Evolutionary conservation across 2,888 invertebrate species (phyloP).

Genomic region (Torymus texanus): DNA sequence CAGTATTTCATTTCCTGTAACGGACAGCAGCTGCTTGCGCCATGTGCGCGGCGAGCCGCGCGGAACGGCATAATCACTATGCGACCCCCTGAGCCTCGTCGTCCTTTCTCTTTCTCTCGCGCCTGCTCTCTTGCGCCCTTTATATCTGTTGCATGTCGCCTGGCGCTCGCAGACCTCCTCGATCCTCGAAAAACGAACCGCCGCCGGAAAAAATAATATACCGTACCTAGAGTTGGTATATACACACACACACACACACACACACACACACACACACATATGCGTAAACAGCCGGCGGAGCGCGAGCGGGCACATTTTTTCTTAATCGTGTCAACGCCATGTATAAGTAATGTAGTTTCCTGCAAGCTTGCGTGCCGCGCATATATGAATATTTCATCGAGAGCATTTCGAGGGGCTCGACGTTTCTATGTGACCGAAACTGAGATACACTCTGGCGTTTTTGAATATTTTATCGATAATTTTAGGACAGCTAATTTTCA

Average conservation of each 20-base stretch:
- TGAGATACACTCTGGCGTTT: neutral
- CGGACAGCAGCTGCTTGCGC: constrained; percentile 69
- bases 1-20: constrained; percentile 69
- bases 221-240: neutral
- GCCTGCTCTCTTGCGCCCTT: constrained; percentile 37
- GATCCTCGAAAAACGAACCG: constrained; percentile 11
- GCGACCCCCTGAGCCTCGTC: constrained; percentile 5
- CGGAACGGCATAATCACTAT: constrained; percentile 50
- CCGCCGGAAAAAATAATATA: neutral
- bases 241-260: neutral
- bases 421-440: neutral
- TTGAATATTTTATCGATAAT: constrained; percentile 28
- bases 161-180: neutral
- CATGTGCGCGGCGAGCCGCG: constrained; percentile 63
- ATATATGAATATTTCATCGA: constrained; percentile 45
- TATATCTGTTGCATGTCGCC: constrained; percentile 65
- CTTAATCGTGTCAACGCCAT: constrained; percentile 12
- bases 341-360: constrained; percentile 15
- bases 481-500: constrained; percentile 5
- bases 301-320: neutral
- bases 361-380: constrained; percentile 44
- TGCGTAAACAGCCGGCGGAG: constrained; percentile 3
- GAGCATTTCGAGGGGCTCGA: constrained; percentile 22
- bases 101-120: too few relatives aligned
- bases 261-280: neutral